These are phyloP conservation scores for Tholera decimalis DNA, from an alignment of 2,888 invertebrate species.

Conservation along the genomic window DNA sequence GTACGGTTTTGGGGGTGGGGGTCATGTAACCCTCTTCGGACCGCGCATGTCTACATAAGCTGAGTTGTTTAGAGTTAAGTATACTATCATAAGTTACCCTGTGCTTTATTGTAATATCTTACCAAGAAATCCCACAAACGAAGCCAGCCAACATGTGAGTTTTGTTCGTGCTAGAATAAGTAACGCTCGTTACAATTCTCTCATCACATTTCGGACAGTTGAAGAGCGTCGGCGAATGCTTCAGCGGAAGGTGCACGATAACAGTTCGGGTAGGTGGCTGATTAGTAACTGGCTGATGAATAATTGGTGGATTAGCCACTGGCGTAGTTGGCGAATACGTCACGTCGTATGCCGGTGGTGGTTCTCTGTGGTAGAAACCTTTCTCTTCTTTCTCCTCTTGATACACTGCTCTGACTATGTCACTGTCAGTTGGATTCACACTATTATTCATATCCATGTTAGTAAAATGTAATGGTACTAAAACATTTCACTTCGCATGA, in stretches of 20 bases:
- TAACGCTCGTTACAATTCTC: slow-evolving; percentile 80
- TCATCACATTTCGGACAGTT: slow-evolving; percentile 81
- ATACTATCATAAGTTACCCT: too few relatives aligned
- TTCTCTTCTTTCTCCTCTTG: slow-evolving; percentile 64
- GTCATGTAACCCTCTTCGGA: too few relatives aligned
- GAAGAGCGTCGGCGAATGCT: slow-evolving; percentile 74
- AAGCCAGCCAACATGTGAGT: slow-evolving; percentile 87
- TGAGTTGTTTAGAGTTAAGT: too few relatives aligned
- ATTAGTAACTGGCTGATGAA: slow-evolving; percentile 66
- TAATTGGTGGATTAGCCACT: slow-evolving; percentile 70
- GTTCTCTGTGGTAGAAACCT: slow-evolving; percentile 68
- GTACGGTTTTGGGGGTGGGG: too few relatives aligned
- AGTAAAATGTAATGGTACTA: slow-evolving; percentile 48
- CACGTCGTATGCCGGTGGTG: slow-evolving; percentile 82
- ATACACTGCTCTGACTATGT: slow-evolving; percentile 62
- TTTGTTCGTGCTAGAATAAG: slow-evolving; percentile 81
- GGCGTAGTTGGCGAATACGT: slow-evolving; percentile 46
- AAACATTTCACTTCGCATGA: slow-evolving; percentile 52
- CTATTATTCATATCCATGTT: slow-evolving; percentile 71
- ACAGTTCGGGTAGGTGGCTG: slow-evolving; percentile 77
- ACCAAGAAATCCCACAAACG: slow-evolving; percentile 85
- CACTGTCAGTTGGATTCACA: slow-evolving; percentile 65
- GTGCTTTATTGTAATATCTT: slow-evolving; percentile 68
- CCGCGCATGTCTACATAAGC: too few relatives aligned
- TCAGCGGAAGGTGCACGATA: slow-evolving; percentile 77